Conservation (phyloP, 1,140 invertebrate genomes). For the Lordiphosa collinella region DNA sequence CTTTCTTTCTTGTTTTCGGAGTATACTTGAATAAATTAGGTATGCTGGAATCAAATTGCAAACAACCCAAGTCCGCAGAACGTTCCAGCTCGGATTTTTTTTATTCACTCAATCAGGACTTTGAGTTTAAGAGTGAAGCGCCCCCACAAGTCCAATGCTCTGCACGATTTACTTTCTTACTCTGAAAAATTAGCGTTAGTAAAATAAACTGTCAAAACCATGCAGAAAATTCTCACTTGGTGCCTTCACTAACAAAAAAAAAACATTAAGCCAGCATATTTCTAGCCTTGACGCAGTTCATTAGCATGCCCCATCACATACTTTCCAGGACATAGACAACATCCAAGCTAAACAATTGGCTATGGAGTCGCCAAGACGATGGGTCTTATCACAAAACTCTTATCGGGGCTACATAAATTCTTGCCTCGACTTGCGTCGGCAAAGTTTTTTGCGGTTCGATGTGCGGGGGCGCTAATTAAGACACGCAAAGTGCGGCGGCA, state of each 20-base stretch:
- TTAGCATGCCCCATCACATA: constrained; percentile 53
- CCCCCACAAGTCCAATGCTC: no score
- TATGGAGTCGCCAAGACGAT: constrained; percentile 19
- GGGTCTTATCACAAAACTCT: constrained; percentile 44
- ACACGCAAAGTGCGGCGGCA: constrained; percentile 68
- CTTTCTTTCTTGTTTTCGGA: no score
- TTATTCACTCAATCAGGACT: no score
- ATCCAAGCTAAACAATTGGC: constrained; percentile 14
- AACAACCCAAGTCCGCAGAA: no score
- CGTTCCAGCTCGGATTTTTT: no score
- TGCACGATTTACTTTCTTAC: no score
- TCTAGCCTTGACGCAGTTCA: constrained; percentile 30
- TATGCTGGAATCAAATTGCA: no score
- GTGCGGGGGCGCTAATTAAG: constrained; percentile 63
- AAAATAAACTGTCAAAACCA: no score
- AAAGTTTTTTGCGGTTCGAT: constrained; percentile 46
- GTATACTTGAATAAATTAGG: no score
- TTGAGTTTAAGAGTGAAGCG: no score
- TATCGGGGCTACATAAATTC: constrained; percentile 73
- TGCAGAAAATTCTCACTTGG: no score
- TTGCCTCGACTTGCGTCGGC: constrained; percentile 43
- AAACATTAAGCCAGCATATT: constrained; percentile 11
- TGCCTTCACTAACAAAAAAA: neutral
- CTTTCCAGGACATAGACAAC: constrained; percentile 31
- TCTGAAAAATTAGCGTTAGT: no score